Percentiles rank a stretch among this genome's conserved stretches.
phyloP scores from a whole-genome alignment of 2,888 invertebrate genomes.

The Melangyna quadrimaculata region DNA sequence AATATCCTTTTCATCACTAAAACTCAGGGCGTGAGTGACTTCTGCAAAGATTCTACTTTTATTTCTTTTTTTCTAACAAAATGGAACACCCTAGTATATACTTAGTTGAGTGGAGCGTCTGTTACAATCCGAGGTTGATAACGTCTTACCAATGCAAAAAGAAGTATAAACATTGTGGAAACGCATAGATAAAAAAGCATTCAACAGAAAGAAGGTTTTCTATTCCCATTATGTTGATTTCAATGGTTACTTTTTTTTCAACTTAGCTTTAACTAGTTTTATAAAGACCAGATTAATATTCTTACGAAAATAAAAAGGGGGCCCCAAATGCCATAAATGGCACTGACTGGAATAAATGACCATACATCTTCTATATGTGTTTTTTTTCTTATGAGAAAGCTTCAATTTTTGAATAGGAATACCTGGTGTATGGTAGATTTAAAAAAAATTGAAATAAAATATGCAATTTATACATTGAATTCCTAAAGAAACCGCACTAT shows the following conservation, averaged over 20 bases:
- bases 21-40: no score
- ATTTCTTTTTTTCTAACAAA: no score
- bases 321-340: background rate
- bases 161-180: background rate
- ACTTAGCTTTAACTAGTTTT: no score
- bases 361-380: background rate
- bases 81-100: no score
- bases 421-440: no score
- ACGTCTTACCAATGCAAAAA: background rate
- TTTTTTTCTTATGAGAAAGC: background rate
- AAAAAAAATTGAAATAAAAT: no score
- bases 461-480: conserved; percentile 6
- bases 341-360: background rate
- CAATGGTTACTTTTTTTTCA: background rate
- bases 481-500: background rate
- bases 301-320: background rate
- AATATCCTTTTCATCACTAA: no score
- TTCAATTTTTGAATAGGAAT: background rate
- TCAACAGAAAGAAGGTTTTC: background rate
- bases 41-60: no score
- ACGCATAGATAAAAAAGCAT: background rate
- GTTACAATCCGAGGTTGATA: background rate
- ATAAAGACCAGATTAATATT: background rate
- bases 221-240: background rate
- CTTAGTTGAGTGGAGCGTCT: no score